Conservation (phyloP, 2,797 vertebrate genomes). For the Acridotheres tristis region DNA sequence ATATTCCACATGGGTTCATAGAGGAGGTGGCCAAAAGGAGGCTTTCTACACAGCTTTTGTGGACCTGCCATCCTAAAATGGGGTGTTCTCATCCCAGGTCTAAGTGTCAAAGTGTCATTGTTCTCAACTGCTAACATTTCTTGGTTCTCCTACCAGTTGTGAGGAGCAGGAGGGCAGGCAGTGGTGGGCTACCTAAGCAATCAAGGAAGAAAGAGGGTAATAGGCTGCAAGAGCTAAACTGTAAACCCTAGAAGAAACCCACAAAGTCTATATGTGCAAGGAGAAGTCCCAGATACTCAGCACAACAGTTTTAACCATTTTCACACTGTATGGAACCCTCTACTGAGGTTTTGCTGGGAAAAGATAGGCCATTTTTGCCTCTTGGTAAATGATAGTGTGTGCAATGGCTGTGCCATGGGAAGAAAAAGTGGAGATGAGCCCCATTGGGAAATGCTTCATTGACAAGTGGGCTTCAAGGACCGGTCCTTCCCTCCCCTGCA, state of each 20-base stretch:
- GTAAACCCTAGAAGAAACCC: slow-evolving; percentile 5
- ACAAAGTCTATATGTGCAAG: fast-evolving
- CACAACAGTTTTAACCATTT: background rate
- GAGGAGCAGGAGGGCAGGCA: background rate
- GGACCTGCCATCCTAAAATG: fast-evolving
- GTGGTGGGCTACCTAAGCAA: background rate
- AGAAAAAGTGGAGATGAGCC: background rate
- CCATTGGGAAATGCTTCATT: background rate
- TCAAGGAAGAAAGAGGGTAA: background rate
- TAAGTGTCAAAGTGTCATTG: background rate
- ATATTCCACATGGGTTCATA: background rate
- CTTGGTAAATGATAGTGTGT: background rate
- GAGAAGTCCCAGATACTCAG: background rate
- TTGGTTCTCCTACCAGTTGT: background rate
- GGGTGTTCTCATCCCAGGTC: background rate
- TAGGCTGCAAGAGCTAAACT: background rate
- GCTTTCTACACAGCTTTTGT: background rate
- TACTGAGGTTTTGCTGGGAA: background rate
- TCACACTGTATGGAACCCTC: background rate
- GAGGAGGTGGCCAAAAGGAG: background rate
- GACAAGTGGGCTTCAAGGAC: background rate
- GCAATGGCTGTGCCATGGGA: background rate
- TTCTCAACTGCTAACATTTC: background rate
- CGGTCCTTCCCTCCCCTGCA: background rate
- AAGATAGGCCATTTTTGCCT: background rate